Conservation (phyloP, 2,797 vertebrate genomes). For the Dallia pectoralis region DNA sequence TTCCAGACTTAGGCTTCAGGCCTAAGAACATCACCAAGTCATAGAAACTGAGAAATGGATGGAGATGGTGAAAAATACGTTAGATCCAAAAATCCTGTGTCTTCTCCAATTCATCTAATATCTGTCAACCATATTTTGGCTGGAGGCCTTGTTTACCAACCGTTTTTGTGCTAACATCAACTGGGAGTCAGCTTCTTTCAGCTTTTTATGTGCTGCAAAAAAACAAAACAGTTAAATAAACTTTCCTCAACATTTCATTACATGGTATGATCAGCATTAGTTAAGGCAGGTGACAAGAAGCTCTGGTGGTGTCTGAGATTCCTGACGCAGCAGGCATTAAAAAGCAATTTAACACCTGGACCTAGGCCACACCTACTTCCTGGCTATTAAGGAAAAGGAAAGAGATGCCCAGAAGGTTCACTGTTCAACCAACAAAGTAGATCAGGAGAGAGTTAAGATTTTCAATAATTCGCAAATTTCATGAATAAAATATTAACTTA, state of each 20-base stretch:
- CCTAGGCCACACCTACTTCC: no score
- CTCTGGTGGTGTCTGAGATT: no score
- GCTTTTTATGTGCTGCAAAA: slow-evolving; percentile 84
- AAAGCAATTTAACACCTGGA: no score
- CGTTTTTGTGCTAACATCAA: slow-evolving; percentile 83
- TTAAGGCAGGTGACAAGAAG: no score
- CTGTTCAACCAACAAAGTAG: slow-evolving; percentile 10
- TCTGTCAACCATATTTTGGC: neutral
- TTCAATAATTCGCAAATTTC: no score
- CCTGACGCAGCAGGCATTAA: no score
- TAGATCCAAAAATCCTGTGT: neutral
- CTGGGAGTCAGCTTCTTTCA: slow-evolving; percentile 75
- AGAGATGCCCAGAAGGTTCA: no score
- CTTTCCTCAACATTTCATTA: neutral
- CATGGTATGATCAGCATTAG: neutral
- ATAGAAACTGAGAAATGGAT: slow-evolving; percentile 78
- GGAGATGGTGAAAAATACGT: neutral
- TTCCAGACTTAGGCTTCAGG: slow-evolving; percentile 84
- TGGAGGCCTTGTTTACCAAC: slow-evolving; percentile 60
- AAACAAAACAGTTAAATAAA: slow-evolving; percentile 19
- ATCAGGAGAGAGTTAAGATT: neutral
- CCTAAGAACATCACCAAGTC: slow-evolving; percentile 86
- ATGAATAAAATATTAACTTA: no score
- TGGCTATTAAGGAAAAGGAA: no score
- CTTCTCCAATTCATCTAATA: neutral